phyloP scores from a whole-genome alignment of 2,888 invertebrate species.

The Anagyrus pseudococci region DNA sequence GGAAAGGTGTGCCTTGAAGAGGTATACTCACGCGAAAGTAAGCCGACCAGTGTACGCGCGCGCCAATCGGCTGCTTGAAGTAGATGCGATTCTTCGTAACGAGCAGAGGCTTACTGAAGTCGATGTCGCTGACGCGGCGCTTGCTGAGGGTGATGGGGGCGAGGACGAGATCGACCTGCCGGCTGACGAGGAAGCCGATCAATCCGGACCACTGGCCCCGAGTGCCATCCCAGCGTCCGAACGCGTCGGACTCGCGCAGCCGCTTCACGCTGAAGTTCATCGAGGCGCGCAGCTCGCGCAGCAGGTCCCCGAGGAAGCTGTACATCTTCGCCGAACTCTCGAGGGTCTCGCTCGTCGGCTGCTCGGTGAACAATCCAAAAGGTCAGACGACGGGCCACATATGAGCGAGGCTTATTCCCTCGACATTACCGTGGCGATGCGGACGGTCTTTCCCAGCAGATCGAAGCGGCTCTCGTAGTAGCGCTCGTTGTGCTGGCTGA shows the following conservation, averaged over 20 bases:
- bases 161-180: slow-evolving; percentile 47
- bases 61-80: slow-evolving; percentile 41
- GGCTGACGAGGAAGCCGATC: slow-evolving; percentile 42
- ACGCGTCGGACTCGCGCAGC: slow-evolving; percentile 15
- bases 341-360: slow-evolving; percentile 2
- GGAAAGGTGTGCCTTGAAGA: background rate
- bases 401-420: no score
- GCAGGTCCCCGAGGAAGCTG: slow-evolving; percentile 44
- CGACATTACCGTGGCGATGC: slow-evolving; percentile 39
- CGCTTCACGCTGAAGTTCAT: slow-evolving; percentile 48
- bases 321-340: slow-evolving; percentile 35
- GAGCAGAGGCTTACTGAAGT: slow-evolving; percentile 51
- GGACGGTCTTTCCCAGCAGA: slow-evolving; percentile 44
- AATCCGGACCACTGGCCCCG: slow-evolving; percentile 47
- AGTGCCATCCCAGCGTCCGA: slow-evolving; percentile 39
- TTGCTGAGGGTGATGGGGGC: slow-evolving; percentile 48
- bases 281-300: slow-evolving; percentile 43
- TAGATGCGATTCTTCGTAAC: slow-evolving; percentile 44
- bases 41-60: slow-evolving; percentile 47
- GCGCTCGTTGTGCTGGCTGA: slow-evolving; percentile 29
- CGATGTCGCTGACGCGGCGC: slow-evolving; percentile 43
- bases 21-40: slow-evolving; percentile 47
- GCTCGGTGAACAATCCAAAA: background rate
- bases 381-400: no score
- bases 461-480: slow-evolving; percentile 45